Evolutionary conservation across 2,888 invertebrate genomes (phyloP), one percentile per base, ranked within the genome.

Genomic region (Drosophila gaucha): DNA sequence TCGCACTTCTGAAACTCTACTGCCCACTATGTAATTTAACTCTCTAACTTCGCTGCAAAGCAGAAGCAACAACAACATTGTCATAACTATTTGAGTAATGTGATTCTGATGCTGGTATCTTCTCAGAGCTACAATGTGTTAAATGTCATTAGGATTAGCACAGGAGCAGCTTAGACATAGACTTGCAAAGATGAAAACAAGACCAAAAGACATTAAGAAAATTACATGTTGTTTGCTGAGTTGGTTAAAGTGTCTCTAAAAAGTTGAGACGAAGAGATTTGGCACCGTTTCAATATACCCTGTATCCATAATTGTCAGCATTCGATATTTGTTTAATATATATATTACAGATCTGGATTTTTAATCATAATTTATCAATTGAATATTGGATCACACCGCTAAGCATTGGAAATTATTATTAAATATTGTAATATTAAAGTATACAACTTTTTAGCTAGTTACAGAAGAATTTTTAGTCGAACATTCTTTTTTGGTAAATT

Each of bases 81-180:
- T 38, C 6, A n/a, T n/a, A n/a, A n/a, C 2, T 2, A 10, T 31
- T 22, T 35, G n/a, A 3, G 8, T 60, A 47, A 60, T 67, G 51
- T 41, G 39, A 31, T 51, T 59, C 18, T 60, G 14, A 46, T 55
- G 43, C 8, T 24, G 10, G 8, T 16, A 30, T 14, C 43, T 49
- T 24, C 18, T 18, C 18, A 1, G 12, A 24, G 22, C 28, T 26
- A 3, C 8, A 52, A 43, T 18, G 36, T 47, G 22, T 43, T 38
- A 55, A 62, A 30, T 56, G 56, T 14, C 47, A 56, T 62, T 67
- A 43, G 62, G 24, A 33, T 33, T 26, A 16, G 51, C 2, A 1
- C 33, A 58, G 24, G 22, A 47, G 47, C 41, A 44, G 31, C 22
- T 18, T 38, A 31, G 39, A 16, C 6, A 26, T 9, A 9, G 24